Base-by-base conservation (phyloP, 1,140 invertebrate species). In the Anoplolepis gracilipes region DNA sequence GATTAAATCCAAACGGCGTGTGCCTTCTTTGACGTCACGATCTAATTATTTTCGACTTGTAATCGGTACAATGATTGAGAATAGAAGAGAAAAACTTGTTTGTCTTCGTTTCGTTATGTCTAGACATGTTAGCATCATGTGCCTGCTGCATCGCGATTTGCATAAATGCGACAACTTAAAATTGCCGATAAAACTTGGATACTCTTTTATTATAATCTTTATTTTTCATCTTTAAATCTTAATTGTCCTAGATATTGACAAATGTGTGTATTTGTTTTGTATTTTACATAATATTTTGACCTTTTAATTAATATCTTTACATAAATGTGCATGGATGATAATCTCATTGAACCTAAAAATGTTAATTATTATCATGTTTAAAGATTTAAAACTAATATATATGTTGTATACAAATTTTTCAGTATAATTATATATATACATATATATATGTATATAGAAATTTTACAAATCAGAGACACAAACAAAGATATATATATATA, bases 1-100 rank as follows among this genome's bases (percentile, higher is more conserved):
- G 90, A 92, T 91, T 91, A 90, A 91, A 92, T 92, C 92, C 87
- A 84, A 91, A 90, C 90, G 89, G 88, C 91, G 87, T 90, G 77
- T 88, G 73, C 84, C 85, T 88, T 82, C 87, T 92, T 86, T 89
- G 90, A 90, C 88, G 85, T 86, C 78, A 87, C 90, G 90, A 91
- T 93, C 92, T 93, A 94, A 94, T 94, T 94, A 94, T 93, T 93
- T 92, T 90, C 85, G 87, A 92, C 89, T 92, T 90, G 88, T 87
- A 91, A 94, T 90, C 90, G 92, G 87, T 85, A 88, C 88, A 90
- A 92, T 92, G 92, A 93, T 93, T 93, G 93, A 92, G 85, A 67
- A 89, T 91, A 89, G 84, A 82, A 91, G 86, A 86, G 53, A 46
- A 85, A n/a, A 85, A 75, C 73, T 87, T 78, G 53, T 57, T 81